These are phyloP conservation scores for Hestina assimilis DNA, from an alignment of 1,140 invertebrate species.

Conservation along the genomic window DNA sequence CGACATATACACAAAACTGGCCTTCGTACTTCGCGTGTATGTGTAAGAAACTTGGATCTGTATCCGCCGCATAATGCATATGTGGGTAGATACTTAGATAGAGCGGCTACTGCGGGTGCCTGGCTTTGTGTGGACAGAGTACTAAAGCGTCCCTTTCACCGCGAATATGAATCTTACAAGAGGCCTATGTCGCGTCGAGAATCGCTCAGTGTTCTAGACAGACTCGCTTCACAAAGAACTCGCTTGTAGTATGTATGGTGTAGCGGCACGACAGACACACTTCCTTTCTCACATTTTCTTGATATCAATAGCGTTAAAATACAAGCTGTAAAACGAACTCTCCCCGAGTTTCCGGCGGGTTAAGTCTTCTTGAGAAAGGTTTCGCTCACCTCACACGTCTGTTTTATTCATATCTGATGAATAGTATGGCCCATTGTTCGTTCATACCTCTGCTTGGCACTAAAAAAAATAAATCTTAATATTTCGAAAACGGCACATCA, in stretches of 20 bases:
- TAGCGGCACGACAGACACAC: slow-evolving; percentile 68
- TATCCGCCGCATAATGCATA: slow-evolving; percentile 72
- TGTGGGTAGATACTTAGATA: slow-evolving; percentile 71
- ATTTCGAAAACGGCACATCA: slow-evolving; percentile 35
- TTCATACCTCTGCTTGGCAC: slow-evolving; percentile 11
- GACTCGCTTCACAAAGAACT: slow-evolving; percentile 60
- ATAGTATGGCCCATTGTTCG: slow-evolving; percentile 29
- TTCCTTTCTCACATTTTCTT: slow-evolving; percentile 78
- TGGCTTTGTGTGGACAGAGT: slow-evolving; percentile 67
- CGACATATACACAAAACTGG: slow-evolving; percentile 73
- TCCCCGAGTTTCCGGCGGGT: slow-evolving; percentile 60
- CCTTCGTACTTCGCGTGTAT: slow-evolving; percentile 71
- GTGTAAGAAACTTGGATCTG: slow-evolving; percentile 75
- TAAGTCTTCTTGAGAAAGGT: slow-evolving; percentile 54
- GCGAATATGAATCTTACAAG: slow-evolving; percentile 72
- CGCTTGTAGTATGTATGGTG: slow-evolving; percentile 59
- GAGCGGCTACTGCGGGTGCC: slow-evolving; percentile 72
- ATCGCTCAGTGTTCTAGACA: slow-evolving; percentile 47
- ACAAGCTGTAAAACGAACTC: slow-evolving; percentile 65
- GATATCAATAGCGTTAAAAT: slow-evolving; percentile 73
- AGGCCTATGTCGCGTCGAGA: slow-evolving; percentile 53
- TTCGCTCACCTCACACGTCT: slow-evolving; percentile 39
- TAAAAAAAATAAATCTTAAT: slow-evolving; percentile 19
- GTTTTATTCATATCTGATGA: slow-evolving; percentile 31
- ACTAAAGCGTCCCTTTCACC: slow-evolving; percentile 65